Evolutionary conservation across 1,140 invertebrate species (phyloP), one percentile per base, ranked within the genome.

Genomic region (Rhynchophorus ferrugineus): DNA sequence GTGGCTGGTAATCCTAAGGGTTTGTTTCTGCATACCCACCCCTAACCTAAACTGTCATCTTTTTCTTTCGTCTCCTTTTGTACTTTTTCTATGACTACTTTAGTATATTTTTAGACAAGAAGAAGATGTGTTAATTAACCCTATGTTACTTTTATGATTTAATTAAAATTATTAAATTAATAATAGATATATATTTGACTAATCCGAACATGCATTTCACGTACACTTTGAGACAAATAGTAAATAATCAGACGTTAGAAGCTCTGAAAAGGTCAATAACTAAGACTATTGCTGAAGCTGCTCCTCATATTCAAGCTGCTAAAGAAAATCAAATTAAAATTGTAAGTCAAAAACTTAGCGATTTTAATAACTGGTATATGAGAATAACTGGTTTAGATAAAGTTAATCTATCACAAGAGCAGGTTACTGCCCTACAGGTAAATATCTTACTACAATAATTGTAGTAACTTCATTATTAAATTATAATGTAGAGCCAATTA

Each of bases 371-470:
- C 39, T 74, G 71, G 70, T 75, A 75, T 56, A 71, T 69, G 46
- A 60, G 66, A 51, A 24, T 73, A 2, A 69, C 72, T 20, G 72
- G 72, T 13, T 58, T 74, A 54, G 70, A 73, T 54, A 72, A 75
- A 63, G 70, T 75, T 16, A 62, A 68, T 52, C 57, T 69, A 19
- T 68, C 69, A 44, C 73, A 74, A 55, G 68, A 74, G 57, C 55
- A 68, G 55, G 73, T 75, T 3, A 63, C 71, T 14, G 59, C 69
- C 35, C 63, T 72, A 21, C 66, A 69, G 48, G 66, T 68, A 54
- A 38, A 35, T 54, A 35, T 20, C 11, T 44, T 8, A 19, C n/a
- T n/a, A n/a, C n/a, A 16, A 24, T 24, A 7, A 29, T 24, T 35
- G 8, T n/a, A 20, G 18, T 1, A 16, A 18, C 11, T 36, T 47